Evolutionary conservation across 1,140 invertebrate species (phyloP).

Genomic region (Ceratosolen fusciceps): DNA sequence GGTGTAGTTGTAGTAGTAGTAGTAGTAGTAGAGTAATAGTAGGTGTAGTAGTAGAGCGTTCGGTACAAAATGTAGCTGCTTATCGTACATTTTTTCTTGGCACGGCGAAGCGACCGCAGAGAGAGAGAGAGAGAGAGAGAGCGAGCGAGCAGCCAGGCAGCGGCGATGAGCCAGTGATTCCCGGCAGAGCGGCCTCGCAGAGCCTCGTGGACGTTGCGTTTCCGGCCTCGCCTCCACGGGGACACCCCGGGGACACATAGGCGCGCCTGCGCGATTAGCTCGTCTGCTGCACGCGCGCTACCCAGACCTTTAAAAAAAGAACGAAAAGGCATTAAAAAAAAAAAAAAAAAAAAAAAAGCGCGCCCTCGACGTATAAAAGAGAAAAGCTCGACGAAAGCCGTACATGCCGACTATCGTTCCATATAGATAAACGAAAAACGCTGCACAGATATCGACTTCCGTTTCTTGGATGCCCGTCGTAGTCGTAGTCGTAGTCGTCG

Average conservation of each 20-base stretch:
- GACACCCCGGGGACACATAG: not conserved
- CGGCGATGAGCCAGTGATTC: not conserved
- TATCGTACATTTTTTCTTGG: slow-evolving; percentile 31
- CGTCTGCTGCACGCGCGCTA: not conserved
- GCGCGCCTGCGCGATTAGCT: not conserved
- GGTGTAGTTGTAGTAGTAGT: too few species aligned
- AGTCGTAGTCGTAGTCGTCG: slow-evolving; percentile 5
- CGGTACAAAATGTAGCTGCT: slow-evolving; percentile 22
- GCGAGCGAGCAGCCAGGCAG: too few species aligned
- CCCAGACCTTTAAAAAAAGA: not conserved
- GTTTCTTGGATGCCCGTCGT: slow-evolving; percentile 27
- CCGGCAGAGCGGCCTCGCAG: not conserved
- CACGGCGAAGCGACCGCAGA: not conserved
- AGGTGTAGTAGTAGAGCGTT: not conserved
- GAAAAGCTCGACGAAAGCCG: not conserved
- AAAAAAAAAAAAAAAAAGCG: not conserved
- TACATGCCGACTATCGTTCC: slow-evolving; percentile 33
- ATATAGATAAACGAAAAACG: slow-evolving; percentile 46
- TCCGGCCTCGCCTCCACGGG: not conserved
- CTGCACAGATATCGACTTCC: slow-evolving; percentile 44
- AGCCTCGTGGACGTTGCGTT: not conserved
- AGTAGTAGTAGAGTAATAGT: too few species aligned
- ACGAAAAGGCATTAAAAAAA: not conserved
- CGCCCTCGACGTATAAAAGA: not conserved
- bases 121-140: too few species aligned